Conservation (phyloP, 2,113 vertebrate species). For the Scartelaos histophorus region DNA sequence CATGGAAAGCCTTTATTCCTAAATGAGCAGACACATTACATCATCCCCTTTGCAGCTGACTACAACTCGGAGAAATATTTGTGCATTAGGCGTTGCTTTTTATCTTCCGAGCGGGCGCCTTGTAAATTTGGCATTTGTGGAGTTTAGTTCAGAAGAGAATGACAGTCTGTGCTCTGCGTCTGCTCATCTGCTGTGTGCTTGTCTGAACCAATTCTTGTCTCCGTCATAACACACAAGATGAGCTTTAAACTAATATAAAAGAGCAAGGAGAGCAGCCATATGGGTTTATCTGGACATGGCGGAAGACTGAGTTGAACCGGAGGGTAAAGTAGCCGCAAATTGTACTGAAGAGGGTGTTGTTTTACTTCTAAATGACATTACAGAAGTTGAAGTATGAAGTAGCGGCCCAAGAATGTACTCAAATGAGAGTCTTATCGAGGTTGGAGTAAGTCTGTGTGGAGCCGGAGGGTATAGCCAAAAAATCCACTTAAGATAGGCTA, state of each 20-base stretch:
- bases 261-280: conserved; percentile 20
- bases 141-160: conserved; percentile 57
- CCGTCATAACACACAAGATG: conserved; percentile 35
- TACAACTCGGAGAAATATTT: conserved; percentile 32
- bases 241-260: conserved; percentile 53
- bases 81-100: conserved; percentile 47
- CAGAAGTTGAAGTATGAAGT: too few relatives aligned
- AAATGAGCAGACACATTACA: conserved; percentile 42
- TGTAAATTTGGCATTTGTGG: conserved; percentile 64
- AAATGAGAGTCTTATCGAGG: background rate
- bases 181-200: conserved; percentile 52
- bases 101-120: conserved; percentile 47
- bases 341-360: too few relatives aligned
- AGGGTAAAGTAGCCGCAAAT: too few relatives aligned
- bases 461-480: too few relatives aligned
- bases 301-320: background rate
- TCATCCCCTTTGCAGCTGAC: conserved; percentile 40
- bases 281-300: conserved; percentile 22
- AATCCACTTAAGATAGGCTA: too few relatives aligned
- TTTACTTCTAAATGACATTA: too few relatives aligned
- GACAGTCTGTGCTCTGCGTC: conserved; percentile 41
- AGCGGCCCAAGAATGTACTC: too few relatives aligned
- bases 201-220: conserved; percentile 55
- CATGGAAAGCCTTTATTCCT: background rate
- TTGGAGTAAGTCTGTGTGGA: conserved; percentile 13